A percentile compares a stretch with the other conserved stretches of the same genome.
Evolutionary conservation across 2,888 invertebrate species (phyloP).

Genomic region (Sinelater perroti): DNA sequence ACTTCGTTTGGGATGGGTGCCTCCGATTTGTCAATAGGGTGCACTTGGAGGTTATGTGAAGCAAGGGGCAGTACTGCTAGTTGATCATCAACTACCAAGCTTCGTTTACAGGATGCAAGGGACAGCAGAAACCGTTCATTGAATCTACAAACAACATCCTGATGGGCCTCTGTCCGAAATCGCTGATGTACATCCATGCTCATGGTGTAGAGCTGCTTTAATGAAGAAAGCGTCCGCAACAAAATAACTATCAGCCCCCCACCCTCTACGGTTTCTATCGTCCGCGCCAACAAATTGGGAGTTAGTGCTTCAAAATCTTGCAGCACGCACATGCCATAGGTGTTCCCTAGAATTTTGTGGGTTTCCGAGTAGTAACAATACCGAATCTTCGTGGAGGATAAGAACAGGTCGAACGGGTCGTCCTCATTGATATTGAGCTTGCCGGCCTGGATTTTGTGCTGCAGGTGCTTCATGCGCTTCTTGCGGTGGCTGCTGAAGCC

Average conservation of each 20-base stretch:
- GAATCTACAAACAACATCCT: slow-evolving; percentile 90
- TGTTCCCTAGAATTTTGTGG: slow-evolving; percentile 96
- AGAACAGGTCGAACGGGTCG: slow-evolving; percentile 95
- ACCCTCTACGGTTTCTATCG: slow-evolving; percentile 97
- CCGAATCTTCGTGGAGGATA: slow-evolving; percentile 95
- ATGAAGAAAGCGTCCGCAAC: slow-evolving; percentile 82
- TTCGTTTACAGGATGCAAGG: slow-evolving; percentile 84
- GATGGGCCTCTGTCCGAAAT: slow-evolving; percentile 94
- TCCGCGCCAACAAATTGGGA: slow-evolving; percentile 94
- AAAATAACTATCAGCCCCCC: slow-evolving; percentile 81
- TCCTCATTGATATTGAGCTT: slow-evolving; percentile 92
- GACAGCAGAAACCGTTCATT: slow-evolving; percentile 96
- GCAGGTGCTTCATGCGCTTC: slow-evolving; percentile 85
- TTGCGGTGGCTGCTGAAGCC: slow-evolving; percentile 81
- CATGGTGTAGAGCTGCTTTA: slow-evolving; percentile 94
- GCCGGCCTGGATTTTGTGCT: slow-evolving; percentile 87
- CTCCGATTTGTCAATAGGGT: slow-evolving; percentile 70
- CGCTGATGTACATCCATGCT: slow-evolving; percentile 98
- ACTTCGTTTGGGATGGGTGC: slow-evolving; percentile 63
- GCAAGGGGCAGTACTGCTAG: slow-evolving; percentile 92
- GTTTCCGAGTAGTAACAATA: slow-evolving; percentile 98
- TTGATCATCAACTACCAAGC: slow-evolving; percentile 94
- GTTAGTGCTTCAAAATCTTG: slow-evolving; percentile 93
- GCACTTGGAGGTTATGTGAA: slow-evolving; percentile 84
- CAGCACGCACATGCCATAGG: slow-evolving; percentile 85